phyloP scores from a whole-genome alignment of 2,113 vertebrate species.

The Euleptes europaea region DNA sequence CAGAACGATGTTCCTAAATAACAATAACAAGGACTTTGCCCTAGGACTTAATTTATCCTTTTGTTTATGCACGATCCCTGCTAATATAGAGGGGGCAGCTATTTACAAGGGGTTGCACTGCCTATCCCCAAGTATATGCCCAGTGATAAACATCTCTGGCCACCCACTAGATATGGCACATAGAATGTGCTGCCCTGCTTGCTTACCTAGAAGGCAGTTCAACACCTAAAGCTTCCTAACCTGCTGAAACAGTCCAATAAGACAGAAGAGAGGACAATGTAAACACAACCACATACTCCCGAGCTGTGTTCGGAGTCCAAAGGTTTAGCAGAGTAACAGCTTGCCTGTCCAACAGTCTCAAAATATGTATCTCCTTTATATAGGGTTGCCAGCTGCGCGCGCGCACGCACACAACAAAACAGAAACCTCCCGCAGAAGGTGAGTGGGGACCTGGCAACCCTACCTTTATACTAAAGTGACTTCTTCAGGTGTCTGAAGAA shows the following conservation, averaged over 20 bases:
- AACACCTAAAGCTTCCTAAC: not conserved
- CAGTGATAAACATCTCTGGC: not conserved
- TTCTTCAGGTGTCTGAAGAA: too few relatives aligned
- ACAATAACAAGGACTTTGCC: not conserved
- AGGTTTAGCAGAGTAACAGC: not conserved
- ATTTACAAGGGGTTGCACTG: not conserved
- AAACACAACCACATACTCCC: not conserved
- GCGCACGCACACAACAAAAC: too few relatives aligned
- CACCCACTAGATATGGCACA: not conserved
- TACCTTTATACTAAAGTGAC: too few relatives aligned
- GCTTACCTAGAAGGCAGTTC: not conserved
- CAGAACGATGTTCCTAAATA: constrained; percentile 49
- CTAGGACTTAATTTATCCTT: not conserved
- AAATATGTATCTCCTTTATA: not conserved
- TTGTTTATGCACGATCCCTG: not conserved
- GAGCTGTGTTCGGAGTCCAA: not conserved
- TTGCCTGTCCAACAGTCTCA: not conserved
- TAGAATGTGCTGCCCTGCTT: not conserved
- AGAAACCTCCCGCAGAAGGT: too few relatives aligned
- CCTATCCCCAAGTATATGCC: not conserved
- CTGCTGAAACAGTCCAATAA: not conserved
- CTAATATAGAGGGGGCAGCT: not conserved
- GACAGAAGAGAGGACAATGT: not conserved
- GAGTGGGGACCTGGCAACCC: too few relatives aligned
- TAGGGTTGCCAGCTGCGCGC: too few relatives aligned